Base-by-base conservation (phyloP, 2,888 invertebrate genomes). In the Eupelmus urozonus region DNA sequence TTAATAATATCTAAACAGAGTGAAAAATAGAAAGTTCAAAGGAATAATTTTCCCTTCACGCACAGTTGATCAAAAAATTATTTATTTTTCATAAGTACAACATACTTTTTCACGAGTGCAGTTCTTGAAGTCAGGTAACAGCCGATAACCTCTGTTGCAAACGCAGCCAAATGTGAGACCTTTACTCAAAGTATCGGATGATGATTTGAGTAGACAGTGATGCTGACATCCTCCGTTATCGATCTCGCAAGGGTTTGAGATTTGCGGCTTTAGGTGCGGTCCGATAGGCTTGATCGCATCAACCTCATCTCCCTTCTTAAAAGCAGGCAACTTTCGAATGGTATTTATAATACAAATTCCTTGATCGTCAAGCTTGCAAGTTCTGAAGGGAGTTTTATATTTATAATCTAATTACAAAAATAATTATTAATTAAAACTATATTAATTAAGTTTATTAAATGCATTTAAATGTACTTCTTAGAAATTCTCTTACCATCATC, bases 211-310 rank as follows among this genome's bases (percentile, higher is more conserved):
- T 7, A 67, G 18, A 55, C 67, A 67, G 1, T 67, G 67, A 40
- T 67, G 67, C 7, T 55, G 34, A 25, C 67, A 67, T 2, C 40
- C 40, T 4, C 67, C 67, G 3, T 67, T 67, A 16, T 34, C n/a
- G 13, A 1, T 2, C 0, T 9, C 23, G 29, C 67, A 67, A 1
- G 55, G 55, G 51, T 67, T 40, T 13, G 3, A 23, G 5, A 25
- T 59, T 51, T 51, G 5, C 5, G 34, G 9, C 3, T n/a, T 13
- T 5, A n/a, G 7, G n/a, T 51, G 5, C 5, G 18, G 51, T 1
- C 18, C n/a, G 5, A 51, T 51, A n/a, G 53, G 23, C 13, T 55
- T 55, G 0, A 20, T 13, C 1, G 23, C 2, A 23, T n/a, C 27
- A 29, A 16, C n/a, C 27, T 59, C n/a, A 49, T 49, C 49, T 5